Percentiles rank a stretch among this genome's conserved stretches.
Conservation (phyloP, 2,888 invertebrate genomes). For the Thecocarcelia acutangulata region DNA sequence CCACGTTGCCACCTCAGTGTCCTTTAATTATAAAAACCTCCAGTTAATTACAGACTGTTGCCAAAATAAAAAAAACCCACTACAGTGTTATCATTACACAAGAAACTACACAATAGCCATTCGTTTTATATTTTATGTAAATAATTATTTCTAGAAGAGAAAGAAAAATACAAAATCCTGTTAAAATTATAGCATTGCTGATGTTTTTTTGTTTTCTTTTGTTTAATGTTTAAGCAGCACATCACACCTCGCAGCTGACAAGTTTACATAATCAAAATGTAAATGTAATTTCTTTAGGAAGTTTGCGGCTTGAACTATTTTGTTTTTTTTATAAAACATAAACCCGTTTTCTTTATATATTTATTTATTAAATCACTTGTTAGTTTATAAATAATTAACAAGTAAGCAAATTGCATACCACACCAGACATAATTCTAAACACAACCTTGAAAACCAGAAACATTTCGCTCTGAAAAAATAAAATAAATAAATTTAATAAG, state of each 20-base stretch:
- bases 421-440: background rate
- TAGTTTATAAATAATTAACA: conserved; percentile 40
- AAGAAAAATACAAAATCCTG: too few species aligned
- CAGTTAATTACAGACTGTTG: conserved; percentile 45
- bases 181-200: background rate
- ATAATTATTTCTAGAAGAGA: too few species aligned
- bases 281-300: background rate
- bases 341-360: background rate
- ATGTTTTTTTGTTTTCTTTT: too few species aligned
- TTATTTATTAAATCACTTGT: conserved; percentile 30
- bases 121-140: background rate
- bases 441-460: conserved; percentile 33
- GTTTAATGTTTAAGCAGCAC: background rate
- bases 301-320: conserved; percentile 14
- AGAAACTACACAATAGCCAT: background rate
- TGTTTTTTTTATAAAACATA: background rate
- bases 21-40: conserved; percentile 50
- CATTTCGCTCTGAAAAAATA: too few species aligned
- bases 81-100: too few species aligned
- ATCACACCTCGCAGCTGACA: too few species aligned
- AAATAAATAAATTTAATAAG: background rate
- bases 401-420: conserved; percentile 10
- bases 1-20: conserved; percentile 59
- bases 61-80: conserved; percentile 11
- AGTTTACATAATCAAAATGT: too few species aligned